Evolutionary conservation across 2,113 vertebrate species (phyloP), one percentile per base, ranked within the genome.

Genomic region (Neodontobutis hainanensis): DNA sequence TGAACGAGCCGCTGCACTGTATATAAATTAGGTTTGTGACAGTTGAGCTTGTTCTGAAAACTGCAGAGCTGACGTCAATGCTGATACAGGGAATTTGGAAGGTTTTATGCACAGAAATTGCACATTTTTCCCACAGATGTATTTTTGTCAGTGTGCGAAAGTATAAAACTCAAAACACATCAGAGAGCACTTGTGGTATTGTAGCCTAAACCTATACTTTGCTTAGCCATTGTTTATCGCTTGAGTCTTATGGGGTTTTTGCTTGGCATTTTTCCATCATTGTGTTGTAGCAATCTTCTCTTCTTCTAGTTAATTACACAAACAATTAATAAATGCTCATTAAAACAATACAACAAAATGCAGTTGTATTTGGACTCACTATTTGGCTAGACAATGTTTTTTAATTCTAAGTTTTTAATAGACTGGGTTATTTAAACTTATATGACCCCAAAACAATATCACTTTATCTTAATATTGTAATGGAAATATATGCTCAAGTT

Each of bases 71-170:
- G 14, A 14, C 44, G 15, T 43, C 16, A 57, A 49, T 51, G 10
- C 8, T 69, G 66, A 67, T 67, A 61, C 62, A 10, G 63, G 19
- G 19, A 27, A 64, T 68, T 56, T 68, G 11, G 61, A 15, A 43
- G 36, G 12, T 70, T 58, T 55, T 60, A 66, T 66, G 44, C 14
- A 49, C 12, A 40, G 14, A 64, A 78, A 73, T 58, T 46, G 42
- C 10, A 52, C 34, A 4, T 32, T 34, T 75, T 65, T 60, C 73
- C 65, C 70, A 48, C 55, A 61, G 15, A 11, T 9, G 53, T 51
- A 60, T 67, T 71, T 72, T 52, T 63, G 45, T 61, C 32, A 10
- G 8, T 14, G 56, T 53, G 50, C 12, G 70, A 75, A 73, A 40
- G 44, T 49, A 58, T 72, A 68, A 80, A 83, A 49, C 9, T 8